Evolutionary conservation across 2,797 vertebrate species (phyloP), one percentile per base, ranked within the genome.

Genomic region (Potorous gilbertii): DNA sequence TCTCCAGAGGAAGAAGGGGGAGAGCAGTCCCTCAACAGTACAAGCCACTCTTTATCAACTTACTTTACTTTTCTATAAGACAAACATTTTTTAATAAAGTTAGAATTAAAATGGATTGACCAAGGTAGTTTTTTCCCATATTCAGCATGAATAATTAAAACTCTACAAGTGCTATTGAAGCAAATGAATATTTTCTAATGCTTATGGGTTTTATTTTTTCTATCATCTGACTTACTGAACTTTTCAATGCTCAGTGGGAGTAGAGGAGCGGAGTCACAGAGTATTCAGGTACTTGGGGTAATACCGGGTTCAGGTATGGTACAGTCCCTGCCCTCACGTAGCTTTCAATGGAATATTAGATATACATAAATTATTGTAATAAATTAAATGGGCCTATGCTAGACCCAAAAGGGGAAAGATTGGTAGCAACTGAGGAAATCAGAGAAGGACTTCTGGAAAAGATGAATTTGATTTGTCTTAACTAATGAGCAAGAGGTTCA

Each of bases 31-130:
- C 59, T 18, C 59, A 91, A 56, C 29, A 21, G 92, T 0, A 24
- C 40, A n/a, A 31, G 8, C 28, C 34, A 62, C 87, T 92, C 5
- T 57, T 87, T 13, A 90, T 56, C 50, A 91, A 93, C n/a, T 8
- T 1, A 62, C 1, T 62, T 31, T 46, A 24, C 56, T 91, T 94
- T 96, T 54, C 62, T 62, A 66, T 56, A 93, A 54, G 93, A 54
- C 13, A 94, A 95, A 91, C 56, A 54, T 46, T 74, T 74, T 74
- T 81, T 89, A 28, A 56, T 46, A 93, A 55, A 93, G 31, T 50
- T 31, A 62, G 8, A 13, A 1, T 92, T 93, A 90, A 93, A 92
- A 93, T 50, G 0, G 9, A 66, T 93, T 54, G 54, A 92, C 50
- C 55, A 27, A 29, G 59, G 31, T 55, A 62, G 27, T 50, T 94